phyloP scores from a whole-genome alignment of 2,113 vertebrate species.

The Spea multiplicata region DNA sequence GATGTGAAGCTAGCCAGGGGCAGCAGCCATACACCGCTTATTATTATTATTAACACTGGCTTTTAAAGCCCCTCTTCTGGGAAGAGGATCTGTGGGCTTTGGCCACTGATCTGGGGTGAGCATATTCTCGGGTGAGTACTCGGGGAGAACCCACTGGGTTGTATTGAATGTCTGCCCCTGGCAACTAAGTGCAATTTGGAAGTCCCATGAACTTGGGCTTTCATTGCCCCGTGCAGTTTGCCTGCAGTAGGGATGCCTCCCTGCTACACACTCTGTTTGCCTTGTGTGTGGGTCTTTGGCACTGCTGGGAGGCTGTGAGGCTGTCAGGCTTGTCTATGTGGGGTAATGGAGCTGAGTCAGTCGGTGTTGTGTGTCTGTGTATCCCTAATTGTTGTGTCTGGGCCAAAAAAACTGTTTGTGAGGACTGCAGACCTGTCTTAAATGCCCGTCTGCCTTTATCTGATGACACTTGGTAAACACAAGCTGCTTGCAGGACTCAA shows the following conservation, averaged over 20 bases:
- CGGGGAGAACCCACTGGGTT: not conserved
- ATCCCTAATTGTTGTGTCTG: not conserved
- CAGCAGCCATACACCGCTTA: not conserved
- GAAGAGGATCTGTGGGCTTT: conserved; percentile 6
- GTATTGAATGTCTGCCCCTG: not conserved
- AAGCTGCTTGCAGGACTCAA: not conserved
- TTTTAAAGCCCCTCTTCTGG: not conserved
- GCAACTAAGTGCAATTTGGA: not conserved
- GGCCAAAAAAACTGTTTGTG: not conserved
- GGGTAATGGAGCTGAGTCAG: not conserved
- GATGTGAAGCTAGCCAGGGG: not conserved
- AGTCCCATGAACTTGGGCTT: conserved; percentile 26
- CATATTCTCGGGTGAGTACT: conserved; percentile 17
- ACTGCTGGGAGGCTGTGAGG: conserved; percentile 51
- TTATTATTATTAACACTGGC: too few species aligned
- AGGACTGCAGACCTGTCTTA: too few species aligned
- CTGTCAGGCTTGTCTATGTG: conserved; percentile 19
- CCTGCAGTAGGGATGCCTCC: not conserved
- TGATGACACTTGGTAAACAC: conserved; percentile 23
- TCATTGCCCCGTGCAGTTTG: not conserved
- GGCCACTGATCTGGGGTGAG: not conserved
- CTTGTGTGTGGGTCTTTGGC: conserved; percentile 1
- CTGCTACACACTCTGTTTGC: not conserved
- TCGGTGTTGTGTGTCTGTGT: not conserved
- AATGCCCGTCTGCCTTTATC: not conserved